phyloP scores from a whole-genome alignment of 2,888 invertebrate genomes.

The Drosophila setosimentum region DNA sequence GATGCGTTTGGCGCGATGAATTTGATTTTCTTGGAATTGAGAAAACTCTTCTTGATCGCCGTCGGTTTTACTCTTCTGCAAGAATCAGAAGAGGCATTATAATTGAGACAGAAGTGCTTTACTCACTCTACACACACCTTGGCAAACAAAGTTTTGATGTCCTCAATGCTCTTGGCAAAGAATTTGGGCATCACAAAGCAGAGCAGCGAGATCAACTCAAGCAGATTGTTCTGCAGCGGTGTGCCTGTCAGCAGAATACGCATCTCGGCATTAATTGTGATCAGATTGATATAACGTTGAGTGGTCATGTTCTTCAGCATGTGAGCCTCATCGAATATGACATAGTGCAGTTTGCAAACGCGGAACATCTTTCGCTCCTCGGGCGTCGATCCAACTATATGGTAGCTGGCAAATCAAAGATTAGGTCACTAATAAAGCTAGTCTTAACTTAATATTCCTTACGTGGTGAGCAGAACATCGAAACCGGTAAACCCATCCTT shows the following conservation, averaged over 20 bases:
- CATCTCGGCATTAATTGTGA: constrained; percentile 94
- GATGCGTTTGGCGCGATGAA: constrained; percentile 96
- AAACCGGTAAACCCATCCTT: constrained; percentile 90
- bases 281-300: constrained; percentile 94
- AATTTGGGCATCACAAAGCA: constrained; percentile 98
- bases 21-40: constrained; percentile 95
- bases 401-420: constrained; percentile 74
- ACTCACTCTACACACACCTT: constrained; percentile 86
- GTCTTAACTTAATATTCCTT: constrained; percentile 81
- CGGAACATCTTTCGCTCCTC: constrained; percentile 97
- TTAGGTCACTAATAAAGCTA: background rate
- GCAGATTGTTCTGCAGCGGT: constrained; percentile 97
- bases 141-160: constrained; percentile 94
- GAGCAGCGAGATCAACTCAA: constrained; percentile 97
- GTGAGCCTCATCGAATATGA: constrained; percentile 98
- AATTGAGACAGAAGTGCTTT: background rate
- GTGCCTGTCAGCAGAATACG: constrained; percentile 97
- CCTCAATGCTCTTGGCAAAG: constrained; percentile 94
- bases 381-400: constrained; percentile 89
- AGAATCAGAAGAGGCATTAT: background rate
- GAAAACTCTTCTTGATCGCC: constrained; percentile 88
- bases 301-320: constrained; percentile 99
- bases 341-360: constrained; percentile 95
- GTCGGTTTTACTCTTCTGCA: constrained; percentile 86
- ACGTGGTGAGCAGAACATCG: constrained; percentile 96